These are phyloP conservation scores for Trogon surrucura DNA, from an alignment of 2,113 vertebrate genomes.

Conservation along the genomic window DNA sequence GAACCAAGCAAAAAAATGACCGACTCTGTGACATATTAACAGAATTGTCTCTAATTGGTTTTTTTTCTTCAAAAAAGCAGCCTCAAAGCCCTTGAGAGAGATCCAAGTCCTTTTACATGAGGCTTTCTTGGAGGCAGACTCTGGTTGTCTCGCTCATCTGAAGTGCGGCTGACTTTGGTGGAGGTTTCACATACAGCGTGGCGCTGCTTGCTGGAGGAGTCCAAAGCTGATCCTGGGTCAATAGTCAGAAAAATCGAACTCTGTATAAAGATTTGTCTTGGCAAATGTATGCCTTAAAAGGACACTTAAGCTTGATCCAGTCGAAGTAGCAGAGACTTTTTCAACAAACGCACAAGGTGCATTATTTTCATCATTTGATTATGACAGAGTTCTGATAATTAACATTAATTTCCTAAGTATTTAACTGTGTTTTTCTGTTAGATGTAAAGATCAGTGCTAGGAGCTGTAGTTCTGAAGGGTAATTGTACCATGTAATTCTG, in stretches of 20 bases:
- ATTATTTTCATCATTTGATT: slow-evolving; percentile 67
- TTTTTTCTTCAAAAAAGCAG: background rate
- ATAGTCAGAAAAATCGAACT: background rate
- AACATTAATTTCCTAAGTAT: slow-evolving; percentile 71
- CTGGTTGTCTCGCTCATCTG: background rate
- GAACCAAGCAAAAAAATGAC: background rate
- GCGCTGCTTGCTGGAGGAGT: background rate
- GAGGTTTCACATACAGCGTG: background rate
- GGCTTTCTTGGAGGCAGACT: background rate
- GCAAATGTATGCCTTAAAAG: background rate
- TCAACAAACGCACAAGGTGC: slow-evolving; percentile 46
- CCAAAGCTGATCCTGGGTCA: background rate
- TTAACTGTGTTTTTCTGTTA: slow-evolving; percentile 57
- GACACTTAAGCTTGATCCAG: background rate
- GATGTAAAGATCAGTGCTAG: slow-evolving; percentile 70
- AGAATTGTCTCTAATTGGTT: background rate
- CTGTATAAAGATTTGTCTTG: background rate
- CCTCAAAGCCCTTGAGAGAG: background rate
- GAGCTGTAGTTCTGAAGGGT: slow-evolving; percentile 66
- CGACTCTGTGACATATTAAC: background rate
- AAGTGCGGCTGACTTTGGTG: background rate
- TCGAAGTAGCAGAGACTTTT: background rate
- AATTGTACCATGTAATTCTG: slow-evolving; percentile 68
- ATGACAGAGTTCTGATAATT: slow-evolving; percentile 68
- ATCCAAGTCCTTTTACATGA: background rate